Base-by-base conservation (phyloP, 2,888 invertebrate genomes). In the Morinoia aosen region DNA sequence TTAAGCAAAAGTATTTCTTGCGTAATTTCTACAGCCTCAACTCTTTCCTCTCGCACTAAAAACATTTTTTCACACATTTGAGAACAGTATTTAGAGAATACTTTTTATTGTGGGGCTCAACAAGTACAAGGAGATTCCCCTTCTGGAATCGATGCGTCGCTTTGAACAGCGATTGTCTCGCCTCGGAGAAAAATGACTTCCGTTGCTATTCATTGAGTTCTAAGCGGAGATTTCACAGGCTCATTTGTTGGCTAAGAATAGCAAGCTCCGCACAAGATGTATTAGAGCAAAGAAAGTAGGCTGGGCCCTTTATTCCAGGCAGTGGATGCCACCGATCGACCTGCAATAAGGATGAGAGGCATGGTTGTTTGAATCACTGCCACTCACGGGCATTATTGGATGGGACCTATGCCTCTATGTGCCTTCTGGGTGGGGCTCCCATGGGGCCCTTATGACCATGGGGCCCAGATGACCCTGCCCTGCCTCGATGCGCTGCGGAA, bases 201-300 rank as follows among this genome's bases (percentile, higher is more conserved):
- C 76, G 16, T 76, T 76, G 19, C 76, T 33, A 25, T 76, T 76
- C 76, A 76, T 76, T 76, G 25, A 76, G 76, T 76, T 76, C 25
- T 8, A 33, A 76, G 76, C 76, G 76, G 33, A 76, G 76, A 76
- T 33, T 76, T 76, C 76, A 19, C 76, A 2, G 25, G 76, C 33
- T 76, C 76, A 76, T 76, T 76, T 76, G 33, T 76, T 76, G 76
- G 25, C 76, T 76, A 76, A 76, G 76, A 76, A 76, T 76, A 76
- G 76, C 76, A 76, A 76, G 33, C 25, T 76, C 33, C 76, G 16
- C 76, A 76, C 19, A 76, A 76, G 76, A 76, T 25, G 3, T 76
- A 76, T 76, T 76, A 19, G 76, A 33, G 76, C 16, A 76, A 76
- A 76, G 76, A 76, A 76, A 76, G 76, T 7, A 25, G 25, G 25